Evolutionary conservation across 2,797 vertebrate genomes (phyloP).

Genomic region (Myiotriccus ornatus): DNA sequence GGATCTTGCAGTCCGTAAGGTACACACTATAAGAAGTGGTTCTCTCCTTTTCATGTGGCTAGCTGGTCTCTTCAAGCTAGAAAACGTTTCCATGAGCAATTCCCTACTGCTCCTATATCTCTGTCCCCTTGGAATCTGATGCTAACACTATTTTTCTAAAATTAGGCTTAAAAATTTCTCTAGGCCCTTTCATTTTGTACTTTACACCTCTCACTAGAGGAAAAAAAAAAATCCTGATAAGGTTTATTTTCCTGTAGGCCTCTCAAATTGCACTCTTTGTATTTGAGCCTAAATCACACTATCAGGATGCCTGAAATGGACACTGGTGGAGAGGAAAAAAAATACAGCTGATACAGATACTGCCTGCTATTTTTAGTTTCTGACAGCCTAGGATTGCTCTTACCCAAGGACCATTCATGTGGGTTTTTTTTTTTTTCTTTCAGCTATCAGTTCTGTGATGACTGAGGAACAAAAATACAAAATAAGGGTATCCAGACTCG

Average conservation of each 20-base stretch:
- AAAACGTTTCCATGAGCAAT: not conserved
- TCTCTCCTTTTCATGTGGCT: not conserved
- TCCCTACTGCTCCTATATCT: not conserved
- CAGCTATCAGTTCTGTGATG: not conserved
- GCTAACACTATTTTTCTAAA: not conserved
- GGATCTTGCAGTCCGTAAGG: not conserved
- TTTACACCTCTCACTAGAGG: not conserved
- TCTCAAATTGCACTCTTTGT: not conserved
- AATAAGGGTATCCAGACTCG: not conserved
- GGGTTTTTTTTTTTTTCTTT: not conserved
- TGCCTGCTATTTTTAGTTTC: not conserved
- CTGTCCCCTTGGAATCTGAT: not conserved
- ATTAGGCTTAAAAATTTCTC: not conserved
- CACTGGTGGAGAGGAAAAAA: not conserved
- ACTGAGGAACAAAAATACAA: not conserved
- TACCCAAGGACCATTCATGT: not conserved
- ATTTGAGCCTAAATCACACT: not conserved
- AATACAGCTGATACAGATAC: not conserved
- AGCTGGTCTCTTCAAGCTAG: not conserved
- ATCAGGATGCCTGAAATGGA: not conserved
- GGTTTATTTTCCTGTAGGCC: not conserved
- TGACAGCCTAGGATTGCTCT: not conserved
- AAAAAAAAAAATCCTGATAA: not conserved
- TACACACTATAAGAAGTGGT: fast-evolving
- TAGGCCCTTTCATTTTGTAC: not conserved